Evolutionary conservation across 1,140 invertebrate genomes (phyloP), one percentile per base, ranked within the genome.

Genomic region (Leptonema lineaticorne): DNA sequence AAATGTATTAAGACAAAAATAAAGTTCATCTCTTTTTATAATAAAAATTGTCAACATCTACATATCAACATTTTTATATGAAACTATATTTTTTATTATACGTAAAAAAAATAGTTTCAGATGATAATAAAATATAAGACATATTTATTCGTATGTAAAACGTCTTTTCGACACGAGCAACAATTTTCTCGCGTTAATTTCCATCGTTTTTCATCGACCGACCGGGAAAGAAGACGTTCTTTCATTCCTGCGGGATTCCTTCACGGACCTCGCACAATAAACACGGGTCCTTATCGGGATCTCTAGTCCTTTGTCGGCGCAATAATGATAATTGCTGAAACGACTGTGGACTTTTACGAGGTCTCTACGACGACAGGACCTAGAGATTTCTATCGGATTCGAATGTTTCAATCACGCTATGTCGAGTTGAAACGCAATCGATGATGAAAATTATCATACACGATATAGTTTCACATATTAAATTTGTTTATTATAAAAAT

Each of bases 211-310:
- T 59, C 30, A 59, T 59, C n/a, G 16, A 8, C 18, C 27, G 24
- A 14, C 8, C 14, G 27, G 50, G 22, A 20, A 53, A 24, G 50
- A 26, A 14, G 9, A 7, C 46, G 46, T 26, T 30, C 24, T 30
- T 16, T 16, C 37, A 62, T 62, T 62, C 16, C 22, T 62, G n/a
- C 9, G 45, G 59, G 33, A 62, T 62, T 62, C 59, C 59, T 62
- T 62, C 59, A 62, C 59, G 59, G 59, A 37, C 26, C 41, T 62
- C 26, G 37, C 45, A 62, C 59, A 62, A 62, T 62, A 62, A 62
- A 62, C 30, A 37, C 27, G 11, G 33, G 24, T 6, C 11, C 59
- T 62, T 62, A 62, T 62, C 59, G 24, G 59, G 59, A 62, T 62
- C 59, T 62, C n/a, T 18, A 18, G 18, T 62, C 46, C 62, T 64